Conservation (phyloP, 2,113 vertebrate species). For the Circaetus cinerascens region DNA sequence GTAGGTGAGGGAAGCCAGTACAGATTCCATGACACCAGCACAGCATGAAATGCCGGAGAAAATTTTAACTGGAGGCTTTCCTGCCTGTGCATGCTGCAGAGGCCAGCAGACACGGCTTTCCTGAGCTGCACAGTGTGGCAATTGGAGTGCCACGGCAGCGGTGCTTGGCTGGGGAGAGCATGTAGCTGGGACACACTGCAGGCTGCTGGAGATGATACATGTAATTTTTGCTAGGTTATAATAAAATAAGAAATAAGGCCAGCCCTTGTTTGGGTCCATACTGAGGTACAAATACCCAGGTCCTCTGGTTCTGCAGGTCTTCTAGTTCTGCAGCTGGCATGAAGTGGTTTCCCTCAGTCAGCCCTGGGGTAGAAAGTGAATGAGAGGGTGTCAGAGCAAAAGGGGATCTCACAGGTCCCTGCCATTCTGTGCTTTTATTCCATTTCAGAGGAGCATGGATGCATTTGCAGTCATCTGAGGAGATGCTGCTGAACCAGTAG, state of each 20-base stretch:
- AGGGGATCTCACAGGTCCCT: not conserved
- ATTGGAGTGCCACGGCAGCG: accelerated
- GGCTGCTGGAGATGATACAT: not conserved
- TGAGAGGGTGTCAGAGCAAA: not conserved
- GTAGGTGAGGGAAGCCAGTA: not conserved
- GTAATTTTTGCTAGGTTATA: not conserved
- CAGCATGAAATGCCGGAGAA: not conserved
- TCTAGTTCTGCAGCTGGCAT: not conserved
- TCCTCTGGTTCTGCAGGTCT: not conserved
- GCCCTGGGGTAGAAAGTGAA: not conserved
- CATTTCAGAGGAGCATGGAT: not conserved
- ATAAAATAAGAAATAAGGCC: not conserved
- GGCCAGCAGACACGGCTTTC: not conserved
- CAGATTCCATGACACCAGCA: not conserved
- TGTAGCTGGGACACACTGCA: not conserved
- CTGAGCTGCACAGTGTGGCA: not conserved
- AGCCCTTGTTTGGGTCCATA: not conserved
- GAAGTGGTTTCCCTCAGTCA: not conserved
- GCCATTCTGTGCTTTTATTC: not conserved
- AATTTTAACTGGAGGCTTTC: not conserved
- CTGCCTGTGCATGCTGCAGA: not conserved
- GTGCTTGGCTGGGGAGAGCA: not conserved
- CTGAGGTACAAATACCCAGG: not conserved
- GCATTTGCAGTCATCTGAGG: not conserved
- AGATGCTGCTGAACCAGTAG: not conserved